These are phyloP conservation scores for Pithys albifrons DNA, from an alignment of 2,113 vertebrate species.

Conservation along the genomic window DNA sequence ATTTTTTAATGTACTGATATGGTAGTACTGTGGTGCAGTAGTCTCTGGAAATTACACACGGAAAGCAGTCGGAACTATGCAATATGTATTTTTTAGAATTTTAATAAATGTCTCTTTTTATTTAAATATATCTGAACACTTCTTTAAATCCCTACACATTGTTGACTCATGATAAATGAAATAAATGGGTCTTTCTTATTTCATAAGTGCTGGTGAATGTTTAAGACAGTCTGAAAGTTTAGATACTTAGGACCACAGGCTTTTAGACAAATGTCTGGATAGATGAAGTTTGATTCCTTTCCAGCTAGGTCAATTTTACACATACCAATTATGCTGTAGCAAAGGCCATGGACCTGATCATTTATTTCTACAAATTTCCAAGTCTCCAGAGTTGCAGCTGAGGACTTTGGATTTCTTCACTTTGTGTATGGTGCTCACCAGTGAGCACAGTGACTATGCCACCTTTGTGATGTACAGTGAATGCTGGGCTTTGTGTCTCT, in stretches of 20 bases:
- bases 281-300: not conserved
- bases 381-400: not conserved
- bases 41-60: not conserved
- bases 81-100: not conserved
- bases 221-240: not conserved
- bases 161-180: not conserved
- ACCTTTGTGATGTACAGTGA: not conserved
- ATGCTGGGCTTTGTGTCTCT: not conserved
- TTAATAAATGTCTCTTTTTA: not conserved
- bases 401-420: not conserved
- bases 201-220: not conserved
- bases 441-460: not conserved
- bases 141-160: not conserved
- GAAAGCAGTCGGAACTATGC: not conserved
- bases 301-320: not conserved
- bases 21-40: not conserved
- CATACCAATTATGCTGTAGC: not conserved
- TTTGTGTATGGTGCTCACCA: not conserved
- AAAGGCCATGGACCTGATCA: not conserved
- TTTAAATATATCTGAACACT: not conserved
- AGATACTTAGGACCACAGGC: not conserved
- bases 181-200: not conserved
- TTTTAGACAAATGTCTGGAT: not conserved
- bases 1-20: not conserved
- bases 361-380: not conserved